These are phyloP conservation scores for Isoperla grammatica DNA, from an alignment of 2,888 invertebrate genomes.

Conservation along the genomic window DNA sequence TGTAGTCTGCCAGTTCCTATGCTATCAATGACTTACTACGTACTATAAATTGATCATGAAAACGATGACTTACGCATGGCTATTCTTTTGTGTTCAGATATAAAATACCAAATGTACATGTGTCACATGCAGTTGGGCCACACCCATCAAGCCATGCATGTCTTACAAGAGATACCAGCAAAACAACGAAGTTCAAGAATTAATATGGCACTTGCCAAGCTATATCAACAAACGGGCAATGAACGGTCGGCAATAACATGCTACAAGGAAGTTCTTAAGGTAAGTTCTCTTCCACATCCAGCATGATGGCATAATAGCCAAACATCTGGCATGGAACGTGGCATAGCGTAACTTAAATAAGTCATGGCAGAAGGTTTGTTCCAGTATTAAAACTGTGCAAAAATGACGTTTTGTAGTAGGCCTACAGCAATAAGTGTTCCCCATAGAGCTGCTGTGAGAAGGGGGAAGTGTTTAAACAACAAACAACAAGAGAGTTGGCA, in stretches of 20 bases:
- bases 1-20: no score
- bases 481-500: no score
- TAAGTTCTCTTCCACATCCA: no score
- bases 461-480: no score
- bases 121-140: conserved; percentile 64
- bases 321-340: background rate
- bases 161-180: conserved; percentile 52
- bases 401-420: background rate
- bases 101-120: conserved; percentile 65
- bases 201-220: conserved; percentile 69
- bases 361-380: background rate
- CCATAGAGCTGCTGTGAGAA: no score
- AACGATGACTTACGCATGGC: no score
- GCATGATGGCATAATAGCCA: no score
- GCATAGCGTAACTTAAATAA: background rate
- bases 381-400: no score
- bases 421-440: no score
- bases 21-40: no score
- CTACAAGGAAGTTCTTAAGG: conserved; percentile 72
- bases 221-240: conserved; percentile 63
- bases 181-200: conserved; percentile 65
- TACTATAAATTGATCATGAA: no score
- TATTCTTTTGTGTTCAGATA: conserved; percentile 45
- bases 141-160: conserved; percentile 52
- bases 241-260: conserved; percentile 66